Evolutionary conservation across 2,797 vertebrate genomes (phyloP).

Genomic region (Phyllotis vaccarum): DNA sequence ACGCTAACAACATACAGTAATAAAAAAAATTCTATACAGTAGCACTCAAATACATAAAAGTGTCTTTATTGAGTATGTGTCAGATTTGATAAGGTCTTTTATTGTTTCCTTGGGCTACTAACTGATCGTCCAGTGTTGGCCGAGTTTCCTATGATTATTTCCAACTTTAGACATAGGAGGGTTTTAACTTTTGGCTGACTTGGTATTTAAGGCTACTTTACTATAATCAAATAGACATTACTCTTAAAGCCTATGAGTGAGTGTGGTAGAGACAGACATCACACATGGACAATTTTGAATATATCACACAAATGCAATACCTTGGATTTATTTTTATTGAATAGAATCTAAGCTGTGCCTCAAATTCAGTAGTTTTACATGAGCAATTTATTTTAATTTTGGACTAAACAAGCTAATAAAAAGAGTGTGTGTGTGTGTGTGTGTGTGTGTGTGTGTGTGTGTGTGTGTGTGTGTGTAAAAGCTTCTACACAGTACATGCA

Average conservation of each 20-base stretch:
- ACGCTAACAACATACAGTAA: neutral
- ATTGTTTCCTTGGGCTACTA: slow-evolving; percentile 11
- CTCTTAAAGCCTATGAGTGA: neutral
- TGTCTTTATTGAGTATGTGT: neutral
- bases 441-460: neutral
- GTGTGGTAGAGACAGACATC: neutral
- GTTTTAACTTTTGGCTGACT: neutral
- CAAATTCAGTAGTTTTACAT: neutral
- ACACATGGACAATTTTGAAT: slow-evolving; percentile 27
- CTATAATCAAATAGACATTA: neutral
- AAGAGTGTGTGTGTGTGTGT: neutral
- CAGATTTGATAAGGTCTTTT: neutral
- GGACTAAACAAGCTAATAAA: neutral
- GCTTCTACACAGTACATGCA: neutral
- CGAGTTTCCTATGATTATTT: slow-evolving; percentile 14
- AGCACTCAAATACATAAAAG: neutral
- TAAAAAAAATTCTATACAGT: neutral
- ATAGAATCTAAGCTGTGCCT: neutral
- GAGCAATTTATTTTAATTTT: neutral
- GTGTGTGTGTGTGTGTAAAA: too few relatives aligned
- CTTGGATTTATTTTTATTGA: slow-evolving; percentile 18
- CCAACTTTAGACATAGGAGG: neutral
- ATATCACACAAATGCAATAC: neutral
- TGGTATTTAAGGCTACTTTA: neutral
- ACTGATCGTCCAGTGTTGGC: neutral